Conservation (phyloP, 2,113 vertebrate genomes). For the Melanostigma gelatinosum region DNA sequence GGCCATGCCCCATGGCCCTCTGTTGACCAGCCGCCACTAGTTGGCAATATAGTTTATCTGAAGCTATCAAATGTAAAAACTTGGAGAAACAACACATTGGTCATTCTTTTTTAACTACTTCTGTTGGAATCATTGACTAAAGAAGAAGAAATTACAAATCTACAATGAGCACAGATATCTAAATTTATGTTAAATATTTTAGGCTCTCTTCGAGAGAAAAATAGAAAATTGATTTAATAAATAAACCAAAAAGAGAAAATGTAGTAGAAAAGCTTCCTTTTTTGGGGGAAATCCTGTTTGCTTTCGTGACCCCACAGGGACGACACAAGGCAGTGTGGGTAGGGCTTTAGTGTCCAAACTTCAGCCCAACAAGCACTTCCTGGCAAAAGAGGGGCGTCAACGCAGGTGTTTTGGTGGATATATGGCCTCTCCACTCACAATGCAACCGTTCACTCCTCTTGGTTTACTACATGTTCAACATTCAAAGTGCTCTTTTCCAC, state of each 20-base stretch:
- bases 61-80: too few species aligned
- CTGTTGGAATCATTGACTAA: too few species aligned
- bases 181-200: not conserved
- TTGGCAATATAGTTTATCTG: too few species aligned
- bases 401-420: slow-evolving; percentile 4
- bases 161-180: not conserved
- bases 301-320: not conserved
- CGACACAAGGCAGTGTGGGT: not conserved
- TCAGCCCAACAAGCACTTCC: slow-evolving; percentile 9
- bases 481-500: slow-evolving; percentile 11
- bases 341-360: not conserved
- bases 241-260: not conserved
- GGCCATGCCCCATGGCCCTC: too few species aligned
- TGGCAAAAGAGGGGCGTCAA: not conserved
- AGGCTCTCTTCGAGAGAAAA: not conserved
- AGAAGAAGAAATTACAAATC: not conserved
- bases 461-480: not conserved
- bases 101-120: too few species aligned
- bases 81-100: too few species aligned
- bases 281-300: not conserved
- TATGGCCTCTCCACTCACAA: not conserved
- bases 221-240: not conserved
- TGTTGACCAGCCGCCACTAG: too few species aligned
- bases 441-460: not conserved
- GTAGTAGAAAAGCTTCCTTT: not conserved